phyloP scores from a whole-genome alignment of 1,140 invertebrate species.

The Neuroterus valhalla region DNA sequence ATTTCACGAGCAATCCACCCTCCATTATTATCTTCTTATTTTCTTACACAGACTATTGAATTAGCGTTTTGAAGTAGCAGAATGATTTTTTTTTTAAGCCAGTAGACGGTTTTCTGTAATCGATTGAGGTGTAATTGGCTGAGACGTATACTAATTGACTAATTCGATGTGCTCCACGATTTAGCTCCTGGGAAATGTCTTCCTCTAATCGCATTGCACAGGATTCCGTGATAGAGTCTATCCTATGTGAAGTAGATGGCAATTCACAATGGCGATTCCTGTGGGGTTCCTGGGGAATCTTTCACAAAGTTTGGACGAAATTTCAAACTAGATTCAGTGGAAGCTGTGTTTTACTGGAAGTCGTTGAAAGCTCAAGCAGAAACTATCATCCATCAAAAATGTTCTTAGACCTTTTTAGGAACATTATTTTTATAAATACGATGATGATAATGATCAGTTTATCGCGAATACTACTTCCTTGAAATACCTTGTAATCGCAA shows the following conservation, averaged over 20 bases:
- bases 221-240: neutral
- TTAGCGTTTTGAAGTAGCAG: neutral
- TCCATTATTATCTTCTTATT: constrained; percentile 5
- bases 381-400: neutral
- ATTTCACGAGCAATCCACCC: constrained; percentile 1
- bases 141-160: neutral
- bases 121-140: neutral
- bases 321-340: neutral
- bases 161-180: constrained; percentile 13
- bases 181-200: constrained; percentile 28
- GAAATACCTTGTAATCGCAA: no score
- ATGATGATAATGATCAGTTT: no score
- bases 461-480: no score
- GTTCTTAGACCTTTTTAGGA: neutral
- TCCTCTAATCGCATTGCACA: constrained; percentile 20
- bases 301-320: constrained; percentile 7
- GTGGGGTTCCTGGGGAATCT: constrained; percentile 15
- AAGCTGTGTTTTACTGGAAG: neutral
- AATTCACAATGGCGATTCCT: constrained; percentile 27
- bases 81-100: neutral
- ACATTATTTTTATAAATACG: no score
- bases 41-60: neutral
- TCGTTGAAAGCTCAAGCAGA: neutral
- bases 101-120: neutral
- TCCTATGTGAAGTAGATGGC: constrained; percentile 21